Percentiles rank a stretch among this genome's conserved stretches.
Conservation (phyloP, 2,797 vertebrate genomes). For the Fundulus diaphanus region DNA sequence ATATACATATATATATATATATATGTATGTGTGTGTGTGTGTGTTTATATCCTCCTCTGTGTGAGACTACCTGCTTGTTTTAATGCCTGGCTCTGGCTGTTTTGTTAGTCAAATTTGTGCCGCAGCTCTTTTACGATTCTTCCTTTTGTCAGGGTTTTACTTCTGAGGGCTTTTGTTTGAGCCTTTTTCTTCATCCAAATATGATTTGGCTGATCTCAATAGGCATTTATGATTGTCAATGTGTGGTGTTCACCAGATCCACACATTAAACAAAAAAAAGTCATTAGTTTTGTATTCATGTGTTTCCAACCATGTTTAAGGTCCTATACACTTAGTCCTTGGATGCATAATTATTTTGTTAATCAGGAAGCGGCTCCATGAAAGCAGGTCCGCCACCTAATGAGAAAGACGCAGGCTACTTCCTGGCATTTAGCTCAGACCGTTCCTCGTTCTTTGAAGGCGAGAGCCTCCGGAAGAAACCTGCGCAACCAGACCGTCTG, state of each 20-base stretch:
- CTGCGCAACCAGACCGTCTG: slow-evolving; percentile 42
- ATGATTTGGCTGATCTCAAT: background rate
- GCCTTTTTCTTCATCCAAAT: background rate
- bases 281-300: background rate
- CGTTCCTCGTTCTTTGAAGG: slow-evolving; percentile 61
- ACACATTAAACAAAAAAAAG: background rate
- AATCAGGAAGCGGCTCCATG: slow-evolving; percentile 67
- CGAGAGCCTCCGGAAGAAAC: slow-evolving; percentile 47
- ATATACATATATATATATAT: too few species aligned
- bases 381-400: slow-evolving; percentile 55
- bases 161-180: background rate
- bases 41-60: background rate
- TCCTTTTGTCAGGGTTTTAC: background rate
- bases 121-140: background rate
- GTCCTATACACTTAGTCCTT: slow-evolving; percentile 20
- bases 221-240: too few species aligned
- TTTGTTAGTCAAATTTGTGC: background rate
- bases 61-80: background rate
- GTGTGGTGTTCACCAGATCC: slow-evolving; percentile 9
- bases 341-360: slow-evolving; percentile 15
- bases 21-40: too few species aligned
- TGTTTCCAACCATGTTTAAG: background rate
- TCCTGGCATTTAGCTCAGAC: slow-evolving; percentile 54
- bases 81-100: background rate
- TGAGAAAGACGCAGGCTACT: slow-evolving; percentile 57